Base-by-base conservation (phyloP, 2,888 invertebrate genomes). In the Drosophila mercatorum region DNA sequence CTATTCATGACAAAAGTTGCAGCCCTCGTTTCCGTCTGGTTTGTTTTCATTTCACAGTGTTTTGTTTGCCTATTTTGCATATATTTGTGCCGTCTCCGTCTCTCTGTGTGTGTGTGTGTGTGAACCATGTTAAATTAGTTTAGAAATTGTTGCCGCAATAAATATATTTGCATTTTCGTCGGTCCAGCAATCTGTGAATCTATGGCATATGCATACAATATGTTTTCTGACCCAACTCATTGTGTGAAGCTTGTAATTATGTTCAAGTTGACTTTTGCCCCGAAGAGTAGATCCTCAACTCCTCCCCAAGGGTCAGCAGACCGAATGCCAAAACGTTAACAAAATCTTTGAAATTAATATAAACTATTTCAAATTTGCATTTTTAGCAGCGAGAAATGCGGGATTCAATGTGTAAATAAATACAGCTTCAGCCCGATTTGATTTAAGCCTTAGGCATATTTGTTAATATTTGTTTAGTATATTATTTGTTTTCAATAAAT, bases 111-210 rank as follows among this genome's bases (percentile, higher is more conserved):
- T 12, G 17, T 17, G 28, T 40, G 6, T 55, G 12, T 64, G 41
- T 43, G 14, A 52, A 11, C 12, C 46, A 59, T 80, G 83, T 75
- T 82, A 88, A 85, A 83, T 88, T 83, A 83, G 83, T 85, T 83
- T 77, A 71, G 86, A 80, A 83, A 77, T 88, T 80, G 88, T 83
- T 88, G 83, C 66, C 68, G 68, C 85, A 66, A 84, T 87, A 82
- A 82, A 87, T 87, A 77, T 69, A 83, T 83, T 85, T 83, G 75
- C 81, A 85, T 83, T 69, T 72, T 71, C 57, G 58, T 65, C 66
- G 75, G 43, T 47, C 47, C 51, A 46, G 51, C 70, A 78, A 75
- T 74, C 57, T 78, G 63, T 44, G 52, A 60, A 67, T 61, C 57
- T 43, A 57, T 61, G 22, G 41, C 43, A 76, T 76, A 66, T 82